Evolutionary conservation across 1,140 invertebrate species (phyloP).

Genomic region (Acromyrmex charruanus): DNA sequence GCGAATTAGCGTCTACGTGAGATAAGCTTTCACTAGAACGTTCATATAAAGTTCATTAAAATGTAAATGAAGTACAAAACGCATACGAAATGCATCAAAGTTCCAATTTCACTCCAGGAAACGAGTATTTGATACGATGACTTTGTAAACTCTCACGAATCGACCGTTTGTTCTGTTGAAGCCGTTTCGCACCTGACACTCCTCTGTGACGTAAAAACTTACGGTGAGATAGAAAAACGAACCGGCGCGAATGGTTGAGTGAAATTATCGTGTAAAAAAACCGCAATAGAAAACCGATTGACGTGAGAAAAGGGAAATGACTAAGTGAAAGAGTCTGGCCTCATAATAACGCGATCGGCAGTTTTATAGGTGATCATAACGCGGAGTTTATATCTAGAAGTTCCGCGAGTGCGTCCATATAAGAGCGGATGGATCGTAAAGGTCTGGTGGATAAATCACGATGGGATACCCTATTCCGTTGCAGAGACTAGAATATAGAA

Average conservation of each 20-base stretch:
- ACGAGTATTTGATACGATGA: slow-evolving; percentile 41
- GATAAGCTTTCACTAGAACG: background rate
- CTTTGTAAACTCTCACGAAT: slow-evolving; percentile 47
- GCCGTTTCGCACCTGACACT: slow-evolving; percentile 28
- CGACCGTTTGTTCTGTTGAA: background rate
- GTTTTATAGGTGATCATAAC: slow-evolving; percentile 57
- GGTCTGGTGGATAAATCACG: slow-evolving; percentile 45
- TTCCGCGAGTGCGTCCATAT: background rate
- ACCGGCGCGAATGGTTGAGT: background rate
- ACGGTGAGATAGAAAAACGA: background rate
- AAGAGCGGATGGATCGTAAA: slow-evolving; percentile 50
- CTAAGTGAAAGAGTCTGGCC: background rate
- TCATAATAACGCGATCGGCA: background rate
- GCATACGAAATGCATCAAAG: background rate
- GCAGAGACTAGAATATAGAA: background rate
- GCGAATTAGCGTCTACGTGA: background rate
- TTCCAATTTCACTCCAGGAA: slow-evolving; percentile 47
- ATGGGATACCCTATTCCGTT: slow-evolving; percentile 27
- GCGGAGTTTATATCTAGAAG: slow-evolving; percentile 41
- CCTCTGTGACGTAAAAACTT: background rate
- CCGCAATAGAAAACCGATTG: background rate
- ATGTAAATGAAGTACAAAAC: slow-evolving; percentile 62
- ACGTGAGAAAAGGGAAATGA: slow-evolving; percentile 1
- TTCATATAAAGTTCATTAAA: slow-evolving; percentile 44
- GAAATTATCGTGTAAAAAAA: background rate